A percentile compares a stretch with the other conserved stretches of the same genome.
Evolutionary conservation across 2,888 invertebrate genomes (phyloP).

Genomic region (Nomada goodeniana): DNA sequence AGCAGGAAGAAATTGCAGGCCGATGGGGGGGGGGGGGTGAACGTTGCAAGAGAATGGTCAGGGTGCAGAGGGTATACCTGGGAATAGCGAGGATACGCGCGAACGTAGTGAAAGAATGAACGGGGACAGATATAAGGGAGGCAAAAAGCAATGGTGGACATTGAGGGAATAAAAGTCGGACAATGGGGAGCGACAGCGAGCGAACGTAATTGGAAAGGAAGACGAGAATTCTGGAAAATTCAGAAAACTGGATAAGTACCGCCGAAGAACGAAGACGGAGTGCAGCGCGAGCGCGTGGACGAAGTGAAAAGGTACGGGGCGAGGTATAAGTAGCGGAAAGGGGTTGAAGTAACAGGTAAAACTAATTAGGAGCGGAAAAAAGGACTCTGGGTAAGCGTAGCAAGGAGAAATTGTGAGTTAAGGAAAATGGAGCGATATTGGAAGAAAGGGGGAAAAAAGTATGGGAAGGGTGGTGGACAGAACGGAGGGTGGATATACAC

Average conservation of each 20-base stretch:
- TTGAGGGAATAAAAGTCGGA: background rate
- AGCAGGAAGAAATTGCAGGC: conserved; percentile 18
- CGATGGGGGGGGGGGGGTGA: background rate
- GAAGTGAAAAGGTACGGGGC: background rate
- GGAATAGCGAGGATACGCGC: background rate
- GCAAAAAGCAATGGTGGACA: background rate
- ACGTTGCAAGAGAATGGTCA: too few species aligned
- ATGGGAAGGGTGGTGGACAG: conserved; percentile 10
- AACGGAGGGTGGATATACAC: conserved; percentile 39
- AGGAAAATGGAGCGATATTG: conserved; percentile 45
- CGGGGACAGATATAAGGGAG: too few species aligned
- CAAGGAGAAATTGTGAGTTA: conserved; percentile 29
- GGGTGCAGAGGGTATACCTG: background rate
- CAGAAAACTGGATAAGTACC: background rate
- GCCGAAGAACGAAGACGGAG: background rate
- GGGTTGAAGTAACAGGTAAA: conserved; percentile 20
- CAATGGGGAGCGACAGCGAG: background rate
- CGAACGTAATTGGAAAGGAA: background rate
- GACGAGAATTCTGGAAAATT: background rate
- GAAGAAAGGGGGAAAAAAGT: conserved; percentile 30
- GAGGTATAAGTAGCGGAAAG: conserved; percentile 4
- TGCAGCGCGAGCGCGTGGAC: background rate
- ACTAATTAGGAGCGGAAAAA: conserved; percentile 42
- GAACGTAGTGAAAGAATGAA: background rate
- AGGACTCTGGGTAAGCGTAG: conserved; percentile 11